Evolutionary conservation across 30 jellyfish, hydroid and myxozoan genomes (phyloP).

Genomic region (Turritopsis rubra): DNA sequence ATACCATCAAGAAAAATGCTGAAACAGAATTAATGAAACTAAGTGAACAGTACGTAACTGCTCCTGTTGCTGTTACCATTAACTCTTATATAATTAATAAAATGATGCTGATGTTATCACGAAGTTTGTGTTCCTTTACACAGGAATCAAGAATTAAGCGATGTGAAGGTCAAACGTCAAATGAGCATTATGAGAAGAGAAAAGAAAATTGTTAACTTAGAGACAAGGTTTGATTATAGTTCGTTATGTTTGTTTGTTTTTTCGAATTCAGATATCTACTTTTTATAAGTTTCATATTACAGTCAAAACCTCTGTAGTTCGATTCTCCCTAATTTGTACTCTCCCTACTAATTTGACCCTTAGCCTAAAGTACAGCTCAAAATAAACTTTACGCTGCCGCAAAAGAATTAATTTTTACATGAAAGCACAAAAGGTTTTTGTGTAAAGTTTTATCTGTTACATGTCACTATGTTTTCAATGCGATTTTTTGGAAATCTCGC

Average conservation of each 20-base stretch:
- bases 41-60: conserved; percentile 48
- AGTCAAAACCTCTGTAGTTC: no score
- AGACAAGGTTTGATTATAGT: conserved; percentile 60
- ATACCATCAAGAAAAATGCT: conserved; percentile 70
- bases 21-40: conserved; percentile 59
- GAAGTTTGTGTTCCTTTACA: background rate
- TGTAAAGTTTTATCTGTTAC: no score
- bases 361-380: no score
- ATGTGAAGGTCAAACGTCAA: conserved; percentile 33
- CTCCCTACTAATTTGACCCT: no score
- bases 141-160: conserved; percentile 28
- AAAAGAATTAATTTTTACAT: no score
- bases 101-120: background rate
- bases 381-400: no score
- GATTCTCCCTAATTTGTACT: no score
- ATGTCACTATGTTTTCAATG: no score
- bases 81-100: background rate
- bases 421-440: no score
- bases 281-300: no score
- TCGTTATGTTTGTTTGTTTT: no score
- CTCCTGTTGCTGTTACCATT: background rate
- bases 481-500: no score
- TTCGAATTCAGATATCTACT: background rate
- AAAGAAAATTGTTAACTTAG: conserved; percentile 74
- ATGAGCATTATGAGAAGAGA: conserved; percentile 73